A percentile compares a stretch with the other conserved stretches of the same genome.
These are phyloP conservation scores for Erebia ligea DNA, from an alignment of 2,888 invertebrate genomes.

Conservation along the genomic window DNA sequence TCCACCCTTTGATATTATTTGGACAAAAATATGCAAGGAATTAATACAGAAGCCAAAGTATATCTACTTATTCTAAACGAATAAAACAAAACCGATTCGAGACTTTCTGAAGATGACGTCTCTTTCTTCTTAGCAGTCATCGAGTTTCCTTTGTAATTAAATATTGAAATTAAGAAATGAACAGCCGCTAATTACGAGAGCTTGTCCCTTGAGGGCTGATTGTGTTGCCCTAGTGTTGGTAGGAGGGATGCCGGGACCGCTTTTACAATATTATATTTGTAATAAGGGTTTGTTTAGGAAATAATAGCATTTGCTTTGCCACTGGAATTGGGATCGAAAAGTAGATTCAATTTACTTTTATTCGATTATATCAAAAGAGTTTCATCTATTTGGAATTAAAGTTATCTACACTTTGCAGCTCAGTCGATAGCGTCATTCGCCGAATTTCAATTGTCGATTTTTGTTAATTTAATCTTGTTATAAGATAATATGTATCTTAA, in stretches of 20 bases:
- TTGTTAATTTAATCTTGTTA: too few relatives aligned
- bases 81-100: constrained; percentile 73
- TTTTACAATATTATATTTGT: constrained; percentile 76
- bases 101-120: constrained; percentile 81
- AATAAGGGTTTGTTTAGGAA: constrained; percentile 31
- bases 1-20: constrained; percentile 33
- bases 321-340: constrained; percentile 10
- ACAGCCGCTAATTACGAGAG: constrained; percentile 83
- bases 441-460: neutral
- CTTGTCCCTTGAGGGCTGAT: constrained; percentile 82
- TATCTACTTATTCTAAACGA: constrained; percentile 60
- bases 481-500: too few relatives aligned
- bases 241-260: constrained; percentile 71
- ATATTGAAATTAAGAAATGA: constrained; percentile 85
- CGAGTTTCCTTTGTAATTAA: constrained; percentile 84
- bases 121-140: constrained; percentile 75
- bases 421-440: too few relatives aligned
- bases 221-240: constrained; percentile 73
- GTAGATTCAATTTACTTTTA: constrained; percentile 11
- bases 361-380: neutral
- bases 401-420: too few relatives aligned
- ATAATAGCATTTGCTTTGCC: constrained; percentile 24
- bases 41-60: constrained; percentile 65
- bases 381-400: neutral
- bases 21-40: constrained; percentile 34